Evolutionary conservation across 53 echinoderm and acorn worm genomes (phyloP).

Genomic region (Glandiceps talaboti): DNA sequence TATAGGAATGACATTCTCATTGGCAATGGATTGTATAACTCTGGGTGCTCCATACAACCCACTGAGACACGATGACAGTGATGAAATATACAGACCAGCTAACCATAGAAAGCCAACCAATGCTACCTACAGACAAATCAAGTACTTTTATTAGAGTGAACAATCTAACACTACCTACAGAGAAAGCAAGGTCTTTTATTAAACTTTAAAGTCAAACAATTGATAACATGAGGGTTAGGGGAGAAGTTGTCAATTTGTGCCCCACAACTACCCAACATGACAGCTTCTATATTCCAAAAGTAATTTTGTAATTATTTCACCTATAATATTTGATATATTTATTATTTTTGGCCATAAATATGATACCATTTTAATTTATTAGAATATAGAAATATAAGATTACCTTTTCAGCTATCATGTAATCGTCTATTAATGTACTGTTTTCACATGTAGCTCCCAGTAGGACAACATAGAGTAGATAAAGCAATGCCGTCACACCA

Average conservation of each 20-base stretch:
- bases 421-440: slow-evolving; percentile 34
- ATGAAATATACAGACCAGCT: slow-evolving; percentile 87
- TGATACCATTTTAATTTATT: too few species aligned
- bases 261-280: too few species aligned
- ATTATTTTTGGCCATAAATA: too few species aligned
- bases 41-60: slow-evolving; percentile 90
- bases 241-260: too few species aligned
- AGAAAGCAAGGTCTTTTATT: too few species aligned
- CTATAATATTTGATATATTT: too few species aligned
- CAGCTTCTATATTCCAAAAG: too few species aligned
- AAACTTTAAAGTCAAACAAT: too few species aligned
- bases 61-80: slow-evolving; percentile 86
- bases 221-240: too few species aligned
- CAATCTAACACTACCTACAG: neutral
- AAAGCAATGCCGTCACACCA: slow-evolving; percentile 69
- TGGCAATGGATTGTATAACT: slow-evolving; percentile 85
- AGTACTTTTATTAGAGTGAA: too few species aligned
- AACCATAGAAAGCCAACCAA: slow-evolving; percentile 91
- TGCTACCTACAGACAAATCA: slow-evolving; percentile 45
- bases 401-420: slow-evolving; percentile 97
- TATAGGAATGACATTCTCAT: slow-evolving; percentile 92
- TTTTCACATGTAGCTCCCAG: slow-evolving; percentile 70
- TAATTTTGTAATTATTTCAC: too few species aligned
- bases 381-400: too few species aligned
- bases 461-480: slow-evolving; percentile 71